These are phyloP conservation scores for Pantherophis alleghaniensis DNA, from an alignment of 2,797 vertebrate species.

Conservation along the genomic window DNA sequence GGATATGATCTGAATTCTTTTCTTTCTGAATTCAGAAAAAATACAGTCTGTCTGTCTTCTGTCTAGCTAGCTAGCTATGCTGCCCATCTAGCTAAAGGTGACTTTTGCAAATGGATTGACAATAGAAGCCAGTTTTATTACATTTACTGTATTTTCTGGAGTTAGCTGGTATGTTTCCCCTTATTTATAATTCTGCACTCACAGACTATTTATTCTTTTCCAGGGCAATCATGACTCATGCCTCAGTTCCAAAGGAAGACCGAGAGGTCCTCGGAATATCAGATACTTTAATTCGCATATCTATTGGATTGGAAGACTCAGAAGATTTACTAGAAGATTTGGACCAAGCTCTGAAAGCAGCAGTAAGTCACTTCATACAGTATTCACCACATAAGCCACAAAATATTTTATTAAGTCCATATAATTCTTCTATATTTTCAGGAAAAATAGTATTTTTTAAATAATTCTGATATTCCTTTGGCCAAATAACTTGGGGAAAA, in stretches of 20 bases:
- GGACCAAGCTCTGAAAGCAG: conserved; percentile 81
- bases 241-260: conserved; percentile 81
- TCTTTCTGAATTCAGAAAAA: neutral
- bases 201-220: neutral
- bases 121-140: neutral
- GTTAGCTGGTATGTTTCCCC: neutral
- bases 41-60: neutral
- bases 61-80: neutral
- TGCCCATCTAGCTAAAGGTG: neutral
- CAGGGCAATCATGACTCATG: conserved; percentile 92
- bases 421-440: neutral
- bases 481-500: neutral
- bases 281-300: conserved; percentile 88
- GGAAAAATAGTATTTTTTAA: neutral
- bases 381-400: too few relatives aligned
- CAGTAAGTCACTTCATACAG: conserved; percentile 75
- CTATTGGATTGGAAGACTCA: conserved; percentile 88
- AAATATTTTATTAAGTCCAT: neutral
- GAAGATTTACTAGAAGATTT: conserved; percentile 85
- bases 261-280: conserved; percentile 82
- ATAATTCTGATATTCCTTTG: neutral
- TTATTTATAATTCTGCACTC: neutral
- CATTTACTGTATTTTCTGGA: neutral
- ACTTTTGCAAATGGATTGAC: neutral
- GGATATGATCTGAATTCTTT: neutral